Conservation (phyloP, 1,140 invertebrate species). For the Drosophila auraria region DNA sequence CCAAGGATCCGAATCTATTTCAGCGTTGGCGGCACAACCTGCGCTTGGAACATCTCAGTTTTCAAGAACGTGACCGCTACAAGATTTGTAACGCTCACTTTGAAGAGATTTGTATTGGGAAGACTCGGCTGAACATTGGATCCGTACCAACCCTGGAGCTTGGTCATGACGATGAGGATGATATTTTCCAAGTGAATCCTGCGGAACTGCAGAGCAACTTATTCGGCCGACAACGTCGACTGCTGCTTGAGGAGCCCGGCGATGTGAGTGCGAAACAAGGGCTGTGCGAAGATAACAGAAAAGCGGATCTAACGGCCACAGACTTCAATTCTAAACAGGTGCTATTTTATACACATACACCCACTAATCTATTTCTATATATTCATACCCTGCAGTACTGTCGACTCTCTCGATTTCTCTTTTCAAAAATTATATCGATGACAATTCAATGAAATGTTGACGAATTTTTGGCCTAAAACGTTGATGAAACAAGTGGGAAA, state of each 20-base stretch:
- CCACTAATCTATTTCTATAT: too few species aligned
- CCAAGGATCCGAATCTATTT: slow-evolving; percentile 69
- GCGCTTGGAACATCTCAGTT: slow-evolving; percentile 65
- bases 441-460: too few species aligned
- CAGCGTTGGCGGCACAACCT: slow-evolving; percentile 75
- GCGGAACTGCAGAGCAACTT: slow-evolving; percentile 70
- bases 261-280: slow-evolving; percentile 49
- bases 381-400: too few species aligned
- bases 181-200: slow-evolving; percentile 72
- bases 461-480: too few species aligned
- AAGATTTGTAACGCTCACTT: slow-evolving; percentile 82
- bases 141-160: slow-evolving; percentile 74
- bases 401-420: too few species aligned
- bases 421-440: too few species aligned
- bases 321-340: slow-evolving; percentile 43
- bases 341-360: too few species aligned
- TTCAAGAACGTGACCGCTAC: slow-evolving; percentile 76
- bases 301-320: slow-evolving; percentile 12
- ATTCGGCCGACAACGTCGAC: slow-evolving; percentile 61
- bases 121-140: slow-evolving; percentile 70
- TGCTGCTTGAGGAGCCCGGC: slow-evolving; percentile 26
- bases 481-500: too few species aligned
- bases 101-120: slow-evolving; percentile 78
- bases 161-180: slow-evolving; percentile 71
- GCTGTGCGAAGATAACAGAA: slow-evolving; percentile 35